phyloP scores from a whole-genome alignment of 1,140 invertebrate genomes.

The Pristionchus pacificus region DNA sequence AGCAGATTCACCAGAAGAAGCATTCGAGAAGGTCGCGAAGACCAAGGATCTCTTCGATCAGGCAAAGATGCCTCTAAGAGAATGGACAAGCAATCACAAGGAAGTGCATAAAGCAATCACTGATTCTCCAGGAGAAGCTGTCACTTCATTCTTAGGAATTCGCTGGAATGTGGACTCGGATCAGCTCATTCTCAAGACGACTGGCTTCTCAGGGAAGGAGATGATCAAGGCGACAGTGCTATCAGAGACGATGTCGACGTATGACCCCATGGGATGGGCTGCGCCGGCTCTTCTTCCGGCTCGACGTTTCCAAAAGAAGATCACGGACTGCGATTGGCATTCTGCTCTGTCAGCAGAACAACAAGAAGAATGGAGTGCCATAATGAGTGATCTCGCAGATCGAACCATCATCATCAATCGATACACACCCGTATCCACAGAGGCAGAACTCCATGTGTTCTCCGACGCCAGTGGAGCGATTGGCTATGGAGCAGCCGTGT shows the following conservation, averaged over 20 bases:
- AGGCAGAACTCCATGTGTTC: constrained; percentile 8
- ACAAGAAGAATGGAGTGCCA: not conserved
- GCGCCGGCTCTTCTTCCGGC: constrained; percentile 1
- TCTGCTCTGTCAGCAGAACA: not conserved
- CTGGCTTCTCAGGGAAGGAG: not conserved
- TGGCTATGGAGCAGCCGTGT: not conserved
- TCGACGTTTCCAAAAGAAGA: not conserved
- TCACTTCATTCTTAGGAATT: constrained; percentile 5
- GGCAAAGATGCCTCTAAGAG: constrained; percentile 24
- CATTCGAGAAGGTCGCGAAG: not conserved
- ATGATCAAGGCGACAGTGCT: not conserved
- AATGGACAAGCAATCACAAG: constrained; percentile 13
- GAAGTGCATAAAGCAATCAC: not conserved
- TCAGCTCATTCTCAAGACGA: not conserved
- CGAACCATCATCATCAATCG: not conserved
- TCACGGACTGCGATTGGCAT: constrained; percentile 1
- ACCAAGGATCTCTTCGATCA: constrained; percentile 10
- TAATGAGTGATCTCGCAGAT: not conserved
- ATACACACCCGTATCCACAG: not conserved
- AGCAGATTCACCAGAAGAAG: constrained; percentile 7
- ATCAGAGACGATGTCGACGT: not conserved
- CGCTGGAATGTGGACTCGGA: constrained; percentile 4
- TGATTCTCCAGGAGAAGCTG: not conserved
- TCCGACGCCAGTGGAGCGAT: constrained; percentile 2
- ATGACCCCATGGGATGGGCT: constrained; percentile 7